phyloP scores from a whole-genome alignment of 2,113 vertebrate genomes.

The Clinocottus analis region DNA sequence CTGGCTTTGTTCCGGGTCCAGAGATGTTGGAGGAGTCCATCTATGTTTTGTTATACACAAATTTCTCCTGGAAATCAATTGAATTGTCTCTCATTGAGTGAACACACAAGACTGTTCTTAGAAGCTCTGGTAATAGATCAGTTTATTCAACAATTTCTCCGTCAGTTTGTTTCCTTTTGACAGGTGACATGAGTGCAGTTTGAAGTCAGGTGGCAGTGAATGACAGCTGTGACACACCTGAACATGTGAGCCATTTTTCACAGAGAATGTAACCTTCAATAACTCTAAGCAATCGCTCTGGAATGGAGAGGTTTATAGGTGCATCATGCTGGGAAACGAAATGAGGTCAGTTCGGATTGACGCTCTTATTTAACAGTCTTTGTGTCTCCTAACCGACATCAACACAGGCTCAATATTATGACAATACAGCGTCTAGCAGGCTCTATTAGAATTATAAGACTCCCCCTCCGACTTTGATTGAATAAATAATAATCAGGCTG shows the following conservation, averaged over 20 bases:
- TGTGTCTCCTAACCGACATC: too few relatives aligned
- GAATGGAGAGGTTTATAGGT: background rate
- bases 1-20: conserved; percentile 28
- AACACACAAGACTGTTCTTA: background rate
- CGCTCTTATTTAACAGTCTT: background rate
- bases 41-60: background rate
- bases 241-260: background rate
- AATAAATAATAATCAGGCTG: background rate
- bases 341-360: background rate
- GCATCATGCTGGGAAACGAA: background rate
- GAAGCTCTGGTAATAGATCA: background rate
- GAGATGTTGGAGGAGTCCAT: background rate
- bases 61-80: background rate
- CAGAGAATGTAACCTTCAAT: background rate
- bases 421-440: background rate
- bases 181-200: conserved; percentile 4
- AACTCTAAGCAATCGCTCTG: background rate
- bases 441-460: background rate
- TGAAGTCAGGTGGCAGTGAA: background rate
- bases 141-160: background rate
- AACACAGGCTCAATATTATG: background rate
- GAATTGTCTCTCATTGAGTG: background rate
- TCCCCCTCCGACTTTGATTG: background rate
- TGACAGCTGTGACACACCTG: background rate
- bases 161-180: background rate